phyloP scores from a whole-genome alignment of 1,140 invertebrate genomes.

The Leptinotarsa undecemlineata region DNA sequence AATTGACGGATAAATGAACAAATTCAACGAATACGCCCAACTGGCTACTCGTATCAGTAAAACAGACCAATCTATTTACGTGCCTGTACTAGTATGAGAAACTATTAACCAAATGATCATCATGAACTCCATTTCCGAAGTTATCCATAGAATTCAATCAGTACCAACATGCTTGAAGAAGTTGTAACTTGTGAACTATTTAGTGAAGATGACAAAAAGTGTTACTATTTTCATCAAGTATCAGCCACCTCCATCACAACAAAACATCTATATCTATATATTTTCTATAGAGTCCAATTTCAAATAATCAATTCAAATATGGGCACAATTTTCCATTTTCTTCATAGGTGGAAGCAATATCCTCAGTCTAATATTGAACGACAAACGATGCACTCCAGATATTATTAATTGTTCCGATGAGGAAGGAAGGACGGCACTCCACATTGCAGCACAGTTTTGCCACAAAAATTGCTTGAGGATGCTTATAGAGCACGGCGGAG shows the following conservation, averaged over 20 bases:
- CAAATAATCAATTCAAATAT: background rate
- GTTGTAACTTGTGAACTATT: too few species aligned
- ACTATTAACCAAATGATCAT: too few species aligned
- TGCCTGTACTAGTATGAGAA: too few species aligned
- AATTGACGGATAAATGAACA: background rate
- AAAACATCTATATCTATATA: too few species aligned
- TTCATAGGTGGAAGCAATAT: slow-evolving; percentile 25
- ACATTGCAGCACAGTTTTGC: slow-evolving; percentile 30
- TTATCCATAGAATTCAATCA: too few species aligned
- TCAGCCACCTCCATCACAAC: too few species aligned
- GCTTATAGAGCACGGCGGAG: slow-evolving; percentile 28
- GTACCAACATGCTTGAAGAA: too few species aligned
- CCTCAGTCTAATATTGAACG: slow-evolving; percentile 29
- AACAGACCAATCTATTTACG: too few species aligned
- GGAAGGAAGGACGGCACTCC: slow-evolving; percentile 31
- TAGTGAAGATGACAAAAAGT: too few species aligned
- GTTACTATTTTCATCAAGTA: too few species aligned
- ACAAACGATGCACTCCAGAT: slow-evolving; percentile 26
- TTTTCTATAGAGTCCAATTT: too few species aligned
- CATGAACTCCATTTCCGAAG: too few species aligned
- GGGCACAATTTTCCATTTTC: background rate
- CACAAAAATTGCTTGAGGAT: slow-evolving; percentile 32
- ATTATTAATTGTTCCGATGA: slow-evolving; percentile 30
- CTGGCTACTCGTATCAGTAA: background rate
- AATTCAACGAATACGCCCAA: background rate